Conservation (phyloP, 2,797 vertebrate species). For the Malacoraja senta region DNA sequence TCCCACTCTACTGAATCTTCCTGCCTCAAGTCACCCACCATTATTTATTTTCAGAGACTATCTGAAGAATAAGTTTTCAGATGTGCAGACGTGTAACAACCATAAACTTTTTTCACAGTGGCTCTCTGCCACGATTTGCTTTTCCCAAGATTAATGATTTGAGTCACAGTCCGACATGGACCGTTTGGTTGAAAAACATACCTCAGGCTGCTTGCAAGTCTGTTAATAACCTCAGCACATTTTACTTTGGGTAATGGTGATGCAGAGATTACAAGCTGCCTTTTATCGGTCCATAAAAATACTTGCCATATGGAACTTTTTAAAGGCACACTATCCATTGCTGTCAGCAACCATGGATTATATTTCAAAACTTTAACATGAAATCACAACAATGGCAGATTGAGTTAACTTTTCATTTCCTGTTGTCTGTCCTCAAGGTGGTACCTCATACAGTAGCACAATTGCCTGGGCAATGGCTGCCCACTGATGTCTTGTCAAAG, state of each 20-base stretch:
- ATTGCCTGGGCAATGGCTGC: not conserved
- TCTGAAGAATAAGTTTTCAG: conserved; percentile 23
- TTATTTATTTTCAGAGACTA: conserved; percentile 4
- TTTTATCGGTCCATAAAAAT: conserved; percentile 25
- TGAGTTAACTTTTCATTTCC: conserved; percentile 17
- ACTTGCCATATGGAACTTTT: conserved; percentile 7
- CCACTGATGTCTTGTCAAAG: not conserved
- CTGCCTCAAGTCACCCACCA: not conserved
- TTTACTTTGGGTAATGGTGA: not conserved
- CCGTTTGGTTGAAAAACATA: conserved; percentile 21
- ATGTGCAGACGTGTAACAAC: not conserved
- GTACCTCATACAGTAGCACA: not conserved
- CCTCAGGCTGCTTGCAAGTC: conserved; percentile 12
- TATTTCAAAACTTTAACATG: not conserved
- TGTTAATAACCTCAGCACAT: conserved; percentile 24
- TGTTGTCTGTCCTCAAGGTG: not conserved
- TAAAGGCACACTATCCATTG: not conserved
- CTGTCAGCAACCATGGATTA: not conserved
- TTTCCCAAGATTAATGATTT: conserved; percentile 33
- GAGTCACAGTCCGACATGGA: conserved; percentile 13
- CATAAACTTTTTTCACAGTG: conserved; percentile 13
- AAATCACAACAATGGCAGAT: not conserved
- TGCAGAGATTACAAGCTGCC: conserved; percentile 21
- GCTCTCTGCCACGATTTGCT: conserved; percentile 8
- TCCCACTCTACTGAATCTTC: not conserved